Conservation (phyloP, 2,888 invertebrate species). For the Melanchra persicariae region DNA sequence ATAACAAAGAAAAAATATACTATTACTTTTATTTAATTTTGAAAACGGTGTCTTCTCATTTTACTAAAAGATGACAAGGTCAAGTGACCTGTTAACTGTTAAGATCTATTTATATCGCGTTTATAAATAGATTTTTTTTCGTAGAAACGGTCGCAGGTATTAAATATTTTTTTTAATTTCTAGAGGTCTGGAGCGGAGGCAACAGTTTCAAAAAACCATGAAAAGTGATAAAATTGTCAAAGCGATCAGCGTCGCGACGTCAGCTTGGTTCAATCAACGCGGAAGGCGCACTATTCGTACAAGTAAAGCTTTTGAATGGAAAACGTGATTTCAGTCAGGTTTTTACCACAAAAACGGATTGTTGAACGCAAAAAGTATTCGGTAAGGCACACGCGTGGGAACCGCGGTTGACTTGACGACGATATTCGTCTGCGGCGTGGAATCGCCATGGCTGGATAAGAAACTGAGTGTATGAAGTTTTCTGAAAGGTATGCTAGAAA, state of each 20-base stretch:
- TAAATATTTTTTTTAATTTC: not conserved
- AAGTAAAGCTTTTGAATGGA: slow-evolving; percentile 80
- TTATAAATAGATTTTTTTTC: not conserved
- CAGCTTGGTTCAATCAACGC: slow-evolving; percentile 64
- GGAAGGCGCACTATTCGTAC: slow-evolving; percentile 68
- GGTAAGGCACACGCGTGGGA: slow-evolving; percentile 90
- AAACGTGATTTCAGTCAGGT: slow-evolving; percentile 87
- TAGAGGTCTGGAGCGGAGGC: too few relatives aligned
- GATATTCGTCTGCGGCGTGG: slow-evolving; percentile 65
- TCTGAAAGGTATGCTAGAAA: not conserved
- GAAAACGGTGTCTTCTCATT: not conserved
- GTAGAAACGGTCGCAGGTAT: too few relatives aligned
- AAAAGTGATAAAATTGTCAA: slow-evolving; percentile 21
- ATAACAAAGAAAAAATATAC: not conserved
- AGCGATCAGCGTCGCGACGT: slow-evolving; percentile 24
- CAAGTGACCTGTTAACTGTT: not conserved
- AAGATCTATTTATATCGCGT: not conserved
- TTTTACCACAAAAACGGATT: slow-evolving; percentile 85
- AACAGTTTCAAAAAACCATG: not conserved
- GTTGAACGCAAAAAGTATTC: slow-evolving; percentile 84
- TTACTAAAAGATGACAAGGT: not conserved
- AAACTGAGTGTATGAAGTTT: slow-evolving; percentile 10
- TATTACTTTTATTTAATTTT: not conserved
- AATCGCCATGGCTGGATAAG: slow-evolving; percentile 67
- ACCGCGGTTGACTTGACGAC: slow-evolving; percentile 70